Percentiles rank a stretch among this genome's conserved stretches.
These are phyloP conservation scores for Leucosticte australis DNA, from an alignment of 2,113 vertebrate genomes.

Conservation along the genomic window DNA sequence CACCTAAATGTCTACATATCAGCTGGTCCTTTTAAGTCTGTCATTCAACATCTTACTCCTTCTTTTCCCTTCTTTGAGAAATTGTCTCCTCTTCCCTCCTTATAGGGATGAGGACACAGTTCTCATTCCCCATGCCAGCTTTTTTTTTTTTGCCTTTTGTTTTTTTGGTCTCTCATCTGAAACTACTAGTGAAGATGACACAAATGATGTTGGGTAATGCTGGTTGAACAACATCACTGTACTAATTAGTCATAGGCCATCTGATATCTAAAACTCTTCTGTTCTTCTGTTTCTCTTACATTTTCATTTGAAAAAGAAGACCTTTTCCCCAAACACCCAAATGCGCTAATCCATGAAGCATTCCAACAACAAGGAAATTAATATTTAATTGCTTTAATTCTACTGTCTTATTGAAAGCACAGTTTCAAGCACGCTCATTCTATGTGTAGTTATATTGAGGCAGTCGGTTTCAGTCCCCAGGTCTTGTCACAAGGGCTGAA, in stretches of 20 bases:
- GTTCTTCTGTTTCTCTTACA: background rate
- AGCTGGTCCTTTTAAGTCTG: background rate
- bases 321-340: background rate
- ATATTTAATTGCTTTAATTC: slow-evolving; percentile 41
- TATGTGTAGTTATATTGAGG: background rate
- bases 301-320: background rate
- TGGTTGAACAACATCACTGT: background rate
- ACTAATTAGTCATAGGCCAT: background rate
- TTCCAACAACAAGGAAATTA: slow-evolving; percentile 15
- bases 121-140: background rate
- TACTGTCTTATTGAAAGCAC: background rate
- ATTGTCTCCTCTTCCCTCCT: background rate
- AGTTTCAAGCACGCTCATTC: background rate
- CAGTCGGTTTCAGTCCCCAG: background rate
- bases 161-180: background rate
- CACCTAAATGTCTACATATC: background rate
- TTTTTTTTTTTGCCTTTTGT: too few species aligned
- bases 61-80: background rate
- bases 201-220: background rate
- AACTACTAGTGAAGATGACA: background rate
- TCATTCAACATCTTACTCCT: background rate
- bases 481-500: background rate
- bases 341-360: background rate
- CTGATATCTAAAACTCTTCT: background rate
- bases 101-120: background rate